A percentile compares a stretch with the other conserved stretches of the same genome.
Conservation (phyloP, 2,113 vertebrate genomes). For the Girardinichthys multiradiatus region DNA sequence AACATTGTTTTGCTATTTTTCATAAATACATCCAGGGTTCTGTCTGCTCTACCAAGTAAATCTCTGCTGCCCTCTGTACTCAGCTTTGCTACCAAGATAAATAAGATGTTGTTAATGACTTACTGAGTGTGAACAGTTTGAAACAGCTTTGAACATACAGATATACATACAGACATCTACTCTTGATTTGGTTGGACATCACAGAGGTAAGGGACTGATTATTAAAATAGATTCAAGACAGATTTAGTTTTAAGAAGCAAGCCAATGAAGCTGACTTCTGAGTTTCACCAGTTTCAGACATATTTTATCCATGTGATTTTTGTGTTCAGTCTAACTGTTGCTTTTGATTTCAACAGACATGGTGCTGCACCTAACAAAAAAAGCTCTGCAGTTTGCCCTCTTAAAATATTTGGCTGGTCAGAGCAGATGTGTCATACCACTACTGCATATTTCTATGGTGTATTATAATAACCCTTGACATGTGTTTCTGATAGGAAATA, state of each 20-base stretch:
- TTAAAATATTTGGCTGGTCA: not conserved
- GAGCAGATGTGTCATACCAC: not conserved
- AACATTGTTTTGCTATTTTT: conserved; percentile 30
- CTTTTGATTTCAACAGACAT: not conserved
- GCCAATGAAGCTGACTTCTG: not conserved
- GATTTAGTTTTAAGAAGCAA: not conserved
- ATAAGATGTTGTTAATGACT: not conserved
- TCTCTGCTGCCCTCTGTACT: conserved; percentile 24
- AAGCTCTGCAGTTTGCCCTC: not conserved
- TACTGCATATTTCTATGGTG: too few species aligned
- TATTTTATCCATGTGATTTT: not conserved
- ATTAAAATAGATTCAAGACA: not conserved
- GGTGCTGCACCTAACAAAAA: not conserved
- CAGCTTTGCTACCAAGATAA: conserved; percentile 11
- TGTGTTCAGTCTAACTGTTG: not conserved
- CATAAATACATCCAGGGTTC: conserved; percentile 23
- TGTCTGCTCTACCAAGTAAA: conserved; percentile 27
- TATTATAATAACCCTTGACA: too few species aligned
- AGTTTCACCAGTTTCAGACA: not conserved
- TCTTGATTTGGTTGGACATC: not conserved
- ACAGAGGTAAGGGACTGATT: not conserved
- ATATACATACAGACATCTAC: not conserved
- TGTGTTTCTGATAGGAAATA: too few species aligned
- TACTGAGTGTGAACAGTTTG: not conserved
- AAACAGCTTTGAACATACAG: not conserved